Base-by-base conservation (phyloP, 2,113 vertebrate species). In the Melanocharis versteri region DNA sequence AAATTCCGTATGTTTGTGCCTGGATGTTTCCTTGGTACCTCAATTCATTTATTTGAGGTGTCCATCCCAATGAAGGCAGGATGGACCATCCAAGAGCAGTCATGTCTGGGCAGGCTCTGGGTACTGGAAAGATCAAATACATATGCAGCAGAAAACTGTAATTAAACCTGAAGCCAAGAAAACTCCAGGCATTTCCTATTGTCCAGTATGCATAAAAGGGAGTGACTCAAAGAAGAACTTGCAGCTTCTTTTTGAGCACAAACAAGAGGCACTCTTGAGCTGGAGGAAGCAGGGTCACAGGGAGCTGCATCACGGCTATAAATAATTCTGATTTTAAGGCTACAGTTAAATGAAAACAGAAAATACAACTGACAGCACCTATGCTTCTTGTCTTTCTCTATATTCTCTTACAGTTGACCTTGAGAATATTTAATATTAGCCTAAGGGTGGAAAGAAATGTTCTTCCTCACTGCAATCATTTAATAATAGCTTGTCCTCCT, bases 401-500 rank as follows among this genome's bases (percentile, higher is more conserved):
- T 93, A 80, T 65, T 90, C 88, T 79, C 90, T 94, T 88, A 95
- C 81, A 94, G 88, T 9, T 95, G 94, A 97, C 95, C 95, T 97
- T 97, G 90, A 95, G 88, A 90, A 89, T 91, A 85, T 57, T 88
- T 83, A 93, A 94, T 93, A 89, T 58, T 86, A 95, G 93, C 88
- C 93, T 95, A 42, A 76, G 91, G 87, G 85, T 75, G 62, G 54
- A 84, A 82, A 78, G 58, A 87, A 89, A 78, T 26, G 45, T 56
- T 86, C 81, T 61, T 82, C 80, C 91, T 89, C 64, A 23, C 66
- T 86, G 78, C 70, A 81, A 73, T 77, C 37, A 76, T 91, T 77
- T 95, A 94, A 91, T 81, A 82, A 87, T 70, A 89, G 78, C 86
- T 86, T 91, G 83, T 92, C 65, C 92, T 95, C 80, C 62, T 90